phyloP scores from a whole-genome alignment of 1,140 invertebrate species.

The Halyomorpha halys region DNA sequence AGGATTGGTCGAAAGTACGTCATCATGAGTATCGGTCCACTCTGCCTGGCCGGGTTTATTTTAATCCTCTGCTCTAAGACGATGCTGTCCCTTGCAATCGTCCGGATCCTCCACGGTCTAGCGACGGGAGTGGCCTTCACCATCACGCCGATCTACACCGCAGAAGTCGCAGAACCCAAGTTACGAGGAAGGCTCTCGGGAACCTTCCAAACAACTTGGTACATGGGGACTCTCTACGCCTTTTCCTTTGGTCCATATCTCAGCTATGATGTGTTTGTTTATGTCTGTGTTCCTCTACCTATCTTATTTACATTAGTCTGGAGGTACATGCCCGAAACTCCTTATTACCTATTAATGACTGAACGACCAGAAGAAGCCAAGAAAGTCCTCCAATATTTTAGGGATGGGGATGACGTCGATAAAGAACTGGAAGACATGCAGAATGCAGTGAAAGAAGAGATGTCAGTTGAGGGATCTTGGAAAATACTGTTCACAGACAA shows the following conservation, averaged over 20 bases:
- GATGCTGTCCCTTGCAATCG: slow-evolving; percentile 16
- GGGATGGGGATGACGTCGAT: slow-evolving; percentile 35
- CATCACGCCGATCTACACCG: slow-evolving; percentile 72
- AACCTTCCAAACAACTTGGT: slow-evolving; percentile 1
- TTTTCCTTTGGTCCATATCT: slow-evolving; percentile 45
- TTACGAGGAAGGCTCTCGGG: slow-evolving; percentile 29
- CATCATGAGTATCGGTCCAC: slow-evolving; percentile 63
- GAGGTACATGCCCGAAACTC: slow-evolving; percentile 58
- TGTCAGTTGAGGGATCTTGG: slow-evolving; percentile 12
- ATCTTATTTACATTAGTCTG: slow-evolving; percentile 32
- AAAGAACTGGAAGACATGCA: slow-evolving; percentile 14
- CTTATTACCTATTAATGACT: slow-evolving; percentile 53
- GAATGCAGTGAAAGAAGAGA: not conserved
- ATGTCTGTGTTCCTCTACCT: slow-evolving; percentile 24
- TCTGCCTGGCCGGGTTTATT: slow-evolving; percentile 53
- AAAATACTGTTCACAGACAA: not conserved
- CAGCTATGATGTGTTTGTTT: slow-evolving; percentile 16
- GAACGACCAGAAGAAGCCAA: slow-evolving; percentile 50
- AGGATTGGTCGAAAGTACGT: slow-evolving; percentile 33
- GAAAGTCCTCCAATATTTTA: slow-evolving; percentile 50
- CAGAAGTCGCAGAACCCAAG: slow-evolving; percentile 51
- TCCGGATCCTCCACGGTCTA: slow-evolving; percentile 43
- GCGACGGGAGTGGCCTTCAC: slow-evolving; percentile 63
- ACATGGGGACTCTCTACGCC: slow-evolving; percentile 40
- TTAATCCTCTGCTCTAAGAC: slow-evolving; percentile 39